These are phyloP conservation scores for Drosophila ohnishii DNA, from an alignment of 1,140 invertebrate genomes.

Conservation along the genomic window DNA sequence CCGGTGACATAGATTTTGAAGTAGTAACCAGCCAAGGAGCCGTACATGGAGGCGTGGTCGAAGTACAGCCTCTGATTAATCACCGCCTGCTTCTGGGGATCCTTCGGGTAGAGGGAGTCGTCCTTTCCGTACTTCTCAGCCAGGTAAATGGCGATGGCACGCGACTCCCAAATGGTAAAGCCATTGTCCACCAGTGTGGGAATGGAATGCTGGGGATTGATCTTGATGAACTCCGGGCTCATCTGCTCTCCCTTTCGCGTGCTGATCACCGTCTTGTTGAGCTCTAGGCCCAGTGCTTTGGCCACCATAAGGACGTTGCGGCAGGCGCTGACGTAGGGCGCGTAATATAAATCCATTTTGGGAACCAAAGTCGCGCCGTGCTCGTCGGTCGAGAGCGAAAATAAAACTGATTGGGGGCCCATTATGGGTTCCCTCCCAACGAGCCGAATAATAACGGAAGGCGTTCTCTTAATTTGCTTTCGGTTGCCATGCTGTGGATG, in stretches of 20 bases:
- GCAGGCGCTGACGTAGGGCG: constrained; percentile 61
- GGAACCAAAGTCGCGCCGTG: constrained; percentile 46
- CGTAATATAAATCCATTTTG: constrained; percentile 48
- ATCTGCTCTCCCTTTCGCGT: constrained; percentile 86
- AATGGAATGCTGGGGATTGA: constrained; percentile 77
- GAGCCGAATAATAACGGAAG: not conserved
- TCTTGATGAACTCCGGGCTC: constrained; percentile 85
- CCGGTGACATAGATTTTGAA: constrained; percentile 87
- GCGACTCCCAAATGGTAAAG: constrained; percentile 62
- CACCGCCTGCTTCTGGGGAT: constrained; percentile 83
- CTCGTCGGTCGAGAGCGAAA: not conserved
- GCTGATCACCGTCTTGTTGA: constrained; percentile 84
- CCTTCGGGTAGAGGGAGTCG: constrained; percentile 85
- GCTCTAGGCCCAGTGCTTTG: constrained; percentile 82
- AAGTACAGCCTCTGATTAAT: constrained; percentile 86
- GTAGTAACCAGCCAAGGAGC: constrained; percentile 85
- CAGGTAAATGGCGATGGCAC: constrained; percentile 64
- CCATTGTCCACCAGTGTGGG: constrained; percentile 66
- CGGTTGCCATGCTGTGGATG: not conserved
- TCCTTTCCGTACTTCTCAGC: constrained; percentile 78
- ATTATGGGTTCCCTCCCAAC: not conserved
- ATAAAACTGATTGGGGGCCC: constrained; percentile 8
- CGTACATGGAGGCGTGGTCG: constrained; percentile 83
- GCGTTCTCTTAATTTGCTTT: constrained; percentile 2
- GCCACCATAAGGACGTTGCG: constrained; percentile 82